Evolutionary conservation across 2,797 vertebrate genomes (phyloP), one percentile per base, ranked within the genome.

Genomic region (Pangasius krempfi): DNA sequence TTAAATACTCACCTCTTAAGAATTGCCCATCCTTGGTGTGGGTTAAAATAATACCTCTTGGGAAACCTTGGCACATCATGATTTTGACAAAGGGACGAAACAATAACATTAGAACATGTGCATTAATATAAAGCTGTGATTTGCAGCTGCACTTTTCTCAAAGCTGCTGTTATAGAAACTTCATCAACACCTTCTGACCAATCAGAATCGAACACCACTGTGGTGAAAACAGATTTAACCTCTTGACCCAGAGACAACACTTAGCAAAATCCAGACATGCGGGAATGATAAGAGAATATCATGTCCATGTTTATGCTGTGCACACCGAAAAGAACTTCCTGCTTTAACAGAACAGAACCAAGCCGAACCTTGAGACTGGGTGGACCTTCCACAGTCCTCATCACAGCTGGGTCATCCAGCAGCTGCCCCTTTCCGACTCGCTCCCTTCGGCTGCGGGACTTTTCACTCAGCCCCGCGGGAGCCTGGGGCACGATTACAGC

Each of bases 381-480:
- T 12, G 95, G 94, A 37, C 96, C 96, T 89, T 96, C 95, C 72
- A 98, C 95, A 0, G 94, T 97, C 89, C 93, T 96, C 92, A 98
- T 96, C 92, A 98, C 97, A 0, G 97, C 97, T 0, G 97, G 97
- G 92, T 98, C 97, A 66, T 97, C 96, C 91, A 97, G 96, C 91
- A 96, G 93, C 64, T 94, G 94, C 0, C 92, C 94, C 86, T 93
- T 90, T 50, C 89, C 83, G 8, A 86, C 87, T 37, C 91, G 90
- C 40, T 91, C 93, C 86, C 52, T 87, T 50, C 79, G 80, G 54
- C 50, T 85, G n/a, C 93, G 73, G 16, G 84, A 91, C 87, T 93
- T 91, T 70, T 87, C 52, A 0, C 88, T 81, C 84, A 89, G 93
- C 62, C 85, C 88, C 2, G 79, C 68, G 4, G 89, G 85, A 37